Conservation (phyloP, 1,140 invertebrate genomes). For the Drosophila albomicans region DNA sequence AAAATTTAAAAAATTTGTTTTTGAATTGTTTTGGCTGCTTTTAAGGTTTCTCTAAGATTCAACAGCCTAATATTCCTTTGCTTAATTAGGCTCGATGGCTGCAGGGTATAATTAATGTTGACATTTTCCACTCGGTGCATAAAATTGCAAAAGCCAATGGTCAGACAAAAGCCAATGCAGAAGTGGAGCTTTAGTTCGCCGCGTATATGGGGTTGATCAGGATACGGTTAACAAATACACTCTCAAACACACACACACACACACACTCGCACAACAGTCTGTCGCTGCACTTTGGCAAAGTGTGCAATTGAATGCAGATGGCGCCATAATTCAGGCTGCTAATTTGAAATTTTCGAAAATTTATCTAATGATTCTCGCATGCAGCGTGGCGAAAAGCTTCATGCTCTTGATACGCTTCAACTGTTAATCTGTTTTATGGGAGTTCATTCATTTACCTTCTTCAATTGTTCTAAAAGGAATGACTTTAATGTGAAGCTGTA, state of each 20-base stretch:
- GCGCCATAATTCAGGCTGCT: constrained; percentile 70
- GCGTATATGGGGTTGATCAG: constrained; percentile 34
- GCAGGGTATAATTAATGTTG: constrained; percentile 72
- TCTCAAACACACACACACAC: constrained; percentile 1
- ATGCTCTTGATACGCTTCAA: constrained; percentile 8
- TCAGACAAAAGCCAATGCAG: constrained; percentile 32
- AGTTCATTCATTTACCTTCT: not conserved
- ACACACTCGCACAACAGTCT: constrained; percentile 42
- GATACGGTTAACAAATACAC: constrained; percentile 29
- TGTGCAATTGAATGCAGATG: constrained; percentile 79
- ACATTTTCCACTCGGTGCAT: constrained; percentile 80
- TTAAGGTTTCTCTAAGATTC: not conserved
- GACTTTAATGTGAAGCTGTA: not conserved
- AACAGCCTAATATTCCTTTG: not conserved
- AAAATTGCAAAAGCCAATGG: constrained; percentile 63
- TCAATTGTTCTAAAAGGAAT: not conserved
- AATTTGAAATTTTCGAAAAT: constrained; percentile 75
- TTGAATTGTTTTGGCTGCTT: too few species aligned
- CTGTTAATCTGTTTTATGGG: constrained; percentile 33
- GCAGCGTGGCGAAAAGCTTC: not conserved
- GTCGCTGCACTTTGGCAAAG: constrained; percentile 54
- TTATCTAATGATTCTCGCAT: constrained; percentile 65
- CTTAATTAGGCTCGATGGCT: not conserved
- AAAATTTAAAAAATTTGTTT: too few species aligned
- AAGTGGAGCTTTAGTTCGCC: constrained; percentile 28